Conservation (phyloP, 2,797 vertebrate species). For the Aselliscus stoliczkanus region DNA sequence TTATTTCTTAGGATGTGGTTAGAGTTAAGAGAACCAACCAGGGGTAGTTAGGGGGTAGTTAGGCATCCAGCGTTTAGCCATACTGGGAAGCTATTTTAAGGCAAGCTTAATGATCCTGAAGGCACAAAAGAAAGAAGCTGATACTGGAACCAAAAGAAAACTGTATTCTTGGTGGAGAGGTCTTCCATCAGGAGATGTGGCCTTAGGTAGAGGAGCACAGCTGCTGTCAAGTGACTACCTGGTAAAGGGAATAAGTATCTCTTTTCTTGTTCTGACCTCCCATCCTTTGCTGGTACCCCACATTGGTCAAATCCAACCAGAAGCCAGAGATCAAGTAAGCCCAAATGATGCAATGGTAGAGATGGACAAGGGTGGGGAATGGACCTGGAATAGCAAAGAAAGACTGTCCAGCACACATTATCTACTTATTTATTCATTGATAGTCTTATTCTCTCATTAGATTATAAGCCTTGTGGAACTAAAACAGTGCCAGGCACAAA, state of each 20-base stretch:
- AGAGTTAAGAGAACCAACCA: neutral
- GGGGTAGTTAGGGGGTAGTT: neutral
- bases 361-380: neutral
- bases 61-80: neutral
- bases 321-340: neutral
- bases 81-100: neutral
- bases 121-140: neutral
- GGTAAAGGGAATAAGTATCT: neutral
- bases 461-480: neutral
- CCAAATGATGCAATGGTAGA: neutral
- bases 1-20: slow-evolving; percentile 13
- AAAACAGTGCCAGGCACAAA: neutral
- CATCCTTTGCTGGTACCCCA: neutral
- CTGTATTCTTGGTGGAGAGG: neutral
- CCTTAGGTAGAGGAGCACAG: neutral
- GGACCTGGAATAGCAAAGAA: neutral
- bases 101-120: neutral
- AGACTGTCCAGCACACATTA: neutral
- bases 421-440: neutral
- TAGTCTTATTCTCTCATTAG: neutral
- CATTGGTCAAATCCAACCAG: neutral
- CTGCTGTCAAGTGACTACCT: neutral
- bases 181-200: neutral
- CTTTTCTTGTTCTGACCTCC: neutral
- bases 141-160: neutral